Base-by-base conservation (phyloP, 2,888 invertebrate species). In the Parascotia fuliginaria region DNA sequence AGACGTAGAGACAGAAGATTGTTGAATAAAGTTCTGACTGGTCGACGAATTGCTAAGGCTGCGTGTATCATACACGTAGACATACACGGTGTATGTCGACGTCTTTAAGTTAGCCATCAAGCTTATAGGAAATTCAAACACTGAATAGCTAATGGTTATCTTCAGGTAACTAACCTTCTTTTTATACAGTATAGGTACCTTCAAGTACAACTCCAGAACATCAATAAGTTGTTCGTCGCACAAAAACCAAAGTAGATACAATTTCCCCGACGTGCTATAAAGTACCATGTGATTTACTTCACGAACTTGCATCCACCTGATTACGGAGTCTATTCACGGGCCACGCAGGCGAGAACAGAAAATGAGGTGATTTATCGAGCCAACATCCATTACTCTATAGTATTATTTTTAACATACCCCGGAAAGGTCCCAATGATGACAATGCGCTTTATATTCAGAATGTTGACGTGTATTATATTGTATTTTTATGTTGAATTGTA, bases 281-380 rank as follows among this genome's bases (percentile, higher is more conserved):
- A 66, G 46, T 47, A 65, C n/a, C 28, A 31, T 49, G 47, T 63
- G 64, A 64, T 67, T 67, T 64, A 67, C 50, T 41, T 36, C 32
- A 37, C 32, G 38, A 53, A 55, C 59, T 62, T 64, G 51, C 51
- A 55, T 44, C 47, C 37, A 46, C 42, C 34, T 59, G 38, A 67
- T 67, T 63, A 55, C 39, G 47, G 15, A 64, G 55, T 63, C 41
- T 46, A 42, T 65, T 51, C 64, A 53, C 45, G 55, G 12, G 32
- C 39, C 24, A 29, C 32, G 42, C 44, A 32, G 16, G 9, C 33
- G 28, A 12, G 29, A 22, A 31, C 31, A 32, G 12, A 36, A 42
- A 42, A 43, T 22, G 11, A 36, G 40, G 39, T 31, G 38, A 61
- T 65, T 49, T 54, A 61, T 61, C 34, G 44, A 33, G 4, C 29